Percentiles rank a stretch among this genome's conserved stretches.
Conservation (phyloP, 2,113 vertebrate species). For the Lasiurus borealis region DNA sequence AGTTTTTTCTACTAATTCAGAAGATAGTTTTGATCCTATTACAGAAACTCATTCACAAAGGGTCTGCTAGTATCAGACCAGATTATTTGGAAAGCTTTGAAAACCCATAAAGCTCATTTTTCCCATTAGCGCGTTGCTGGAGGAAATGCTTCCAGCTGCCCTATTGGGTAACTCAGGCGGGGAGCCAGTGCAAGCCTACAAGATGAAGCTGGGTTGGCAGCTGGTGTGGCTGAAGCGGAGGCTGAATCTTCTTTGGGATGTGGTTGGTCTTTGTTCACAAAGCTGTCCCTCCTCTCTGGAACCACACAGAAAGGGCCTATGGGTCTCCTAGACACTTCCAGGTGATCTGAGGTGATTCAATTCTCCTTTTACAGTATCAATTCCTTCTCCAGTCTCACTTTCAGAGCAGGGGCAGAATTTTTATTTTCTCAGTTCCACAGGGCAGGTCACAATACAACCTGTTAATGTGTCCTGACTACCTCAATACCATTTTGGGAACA, state of each 20-base stretch:
- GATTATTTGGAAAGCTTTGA: neutral
- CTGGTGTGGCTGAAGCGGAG: neutral
- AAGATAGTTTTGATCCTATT: slow-evolving; percentile 31
- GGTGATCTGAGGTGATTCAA: neutral
- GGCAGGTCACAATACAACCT: neutral
- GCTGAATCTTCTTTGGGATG: neutral
- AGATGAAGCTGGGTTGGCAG: neutral
- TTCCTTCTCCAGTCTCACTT: neutral
- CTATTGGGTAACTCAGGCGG: neutral
- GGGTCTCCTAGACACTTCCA: neutral
- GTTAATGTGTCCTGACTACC: neutral
- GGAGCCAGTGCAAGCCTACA: neutral
- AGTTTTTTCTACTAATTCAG: neutral
- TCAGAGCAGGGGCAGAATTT: slow-evolving; percentile 2
- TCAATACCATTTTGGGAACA: neutral
- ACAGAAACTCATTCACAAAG: neutral
- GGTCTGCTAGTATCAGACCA: neutral
- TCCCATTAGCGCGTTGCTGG: neutral
- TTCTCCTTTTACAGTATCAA: neutral
- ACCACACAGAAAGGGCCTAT: neutral
- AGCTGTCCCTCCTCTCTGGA: neutral
- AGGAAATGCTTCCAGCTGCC: neutral
- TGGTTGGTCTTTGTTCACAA: neutral
- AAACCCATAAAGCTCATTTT: neutral
- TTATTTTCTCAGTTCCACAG: slow-evolving; percentile 3